Percentiles rank a stretch among this genome's conserved stretches.
Evolutionary conservation across 2,888 invertebrate genomes (phyloP).

Genomic region (Agrilus biguttatus): DNA sequence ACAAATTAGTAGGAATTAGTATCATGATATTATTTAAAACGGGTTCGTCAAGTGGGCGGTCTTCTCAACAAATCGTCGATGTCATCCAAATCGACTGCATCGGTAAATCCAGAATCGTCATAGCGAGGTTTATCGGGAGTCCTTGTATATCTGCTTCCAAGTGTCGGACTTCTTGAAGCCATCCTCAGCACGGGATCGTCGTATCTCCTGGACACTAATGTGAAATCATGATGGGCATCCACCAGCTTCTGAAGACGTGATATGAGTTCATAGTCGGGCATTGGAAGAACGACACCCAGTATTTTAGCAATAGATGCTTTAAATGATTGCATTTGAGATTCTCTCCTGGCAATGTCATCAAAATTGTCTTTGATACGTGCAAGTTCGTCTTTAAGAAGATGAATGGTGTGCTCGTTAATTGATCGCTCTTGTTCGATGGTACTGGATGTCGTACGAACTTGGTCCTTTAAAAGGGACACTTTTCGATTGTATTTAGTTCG

Average conservation of each 20-base stretch:
- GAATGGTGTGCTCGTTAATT: conserved; percentile 54
- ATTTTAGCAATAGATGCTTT: conserved; percentile 43
- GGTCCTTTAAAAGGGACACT: conserved; percentile 56
- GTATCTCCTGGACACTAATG: conserved; percentile 63
- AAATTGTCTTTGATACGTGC: conserved; percentile 58
- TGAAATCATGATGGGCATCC: conserved; percentile 78
- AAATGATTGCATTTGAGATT: conserved; percentile 66
- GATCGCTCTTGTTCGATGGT: conserved; percentile 55
- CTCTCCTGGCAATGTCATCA: conserved; percentile 58
- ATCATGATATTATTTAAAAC: conserved; percentile 12
- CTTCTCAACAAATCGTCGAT: conserved; percentile 52
- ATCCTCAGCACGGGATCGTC: conserved; percentile 40
- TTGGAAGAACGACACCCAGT: conserved; percentile 37
- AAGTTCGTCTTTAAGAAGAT: conserved; percentile 61
- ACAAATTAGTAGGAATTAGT: too few species aligned
- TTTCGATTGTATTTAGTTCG: conserved; percentile 61
- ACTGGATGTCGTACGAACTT: conserved; percentile 49
- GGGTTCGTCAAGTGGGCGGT: conserved; percentile 36
- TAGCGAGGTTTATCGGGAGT: conserved; percentile 43
- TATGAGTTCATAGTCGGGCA: conserved; percentile 45
- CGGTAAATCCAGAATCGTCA: conserved; percentile 59
- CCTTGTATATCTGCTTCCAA: conserved; percentile 30
- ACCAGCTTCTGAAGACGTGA: conserved; percentile 65
- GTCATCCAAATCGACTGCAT: conserved; percentile 51
- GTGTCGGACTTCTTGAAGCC: conserved; percentile 43